phyloP scores from a whole-genome alignment of 2,888 invertebrate genomes.

The Morpho deidamia region DNA sequence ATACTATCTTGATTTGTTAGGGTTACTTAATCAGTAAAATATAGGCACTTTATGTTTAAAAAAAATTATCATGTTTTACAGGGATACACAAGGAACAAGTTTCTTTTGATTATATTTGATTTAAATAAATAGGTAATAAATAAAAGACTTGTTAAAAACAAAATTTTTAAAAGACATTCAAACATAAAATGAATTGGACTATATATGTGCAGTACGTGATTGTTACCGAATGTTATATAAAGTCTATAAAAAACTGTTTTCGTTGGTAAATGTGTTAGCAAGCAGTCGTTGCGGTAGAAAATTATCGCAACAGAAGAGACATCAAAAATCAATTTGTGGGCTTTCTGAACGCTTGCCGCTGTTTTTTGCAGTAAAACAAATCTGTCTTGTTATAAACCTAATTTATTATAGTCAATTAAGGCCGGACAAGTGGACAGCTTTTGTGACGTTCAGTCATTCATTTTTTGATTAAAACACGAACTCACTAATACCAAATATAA shows the following conservation, averaged over 20 bases:
- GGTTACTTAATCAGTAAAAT: not conserved
- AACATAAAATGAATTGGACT: too few relatives aligned
- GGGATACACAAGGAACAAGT: not conserved
- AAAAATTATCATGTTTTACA: not conserved
- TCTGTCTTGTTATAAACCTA: slow-evolving; percentile 13
- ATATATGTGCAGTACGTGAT: not conserved
- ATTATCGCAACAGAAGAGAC: slow-evolving; percentile 43
- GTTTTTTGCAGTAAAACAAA: slow-evolving; percentile 31
- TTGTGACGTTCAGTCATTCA: not conserved
- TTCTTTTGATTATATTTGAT: too few relatives aligned
- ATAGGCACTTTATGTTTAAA: not conserved
- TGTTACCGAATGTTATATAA: slow-evolving; percentile 37
- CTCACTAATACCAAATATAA: too few relatives aligned
- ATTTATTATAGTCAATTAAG: slow-evolving; percentile 12
- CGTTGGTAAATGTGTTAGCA: slow-evolving; percentile 38
- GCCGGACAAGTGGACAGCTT: slow-evolving; percentile 1
- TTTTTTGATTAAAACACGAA: too few relatives aligned
- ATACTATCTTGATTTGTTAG: slow-evolving; percentile 63
- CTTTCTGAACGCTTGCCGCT: slow-evolving; percentile 31
- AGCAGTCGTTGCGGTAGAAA: slow-evolving; percentile 33
- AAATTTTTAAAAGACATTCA: not conserved
- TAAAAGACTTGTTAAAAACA: not conserved
- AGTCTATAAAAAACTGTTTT: slow-evolving; percentile 41
- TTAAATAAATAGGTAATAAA: too few relatives aligned
- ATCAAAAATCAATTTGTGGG: slow-evolving; percentile 69